Evolutionary conservation across 2,113 vertebrate species (phyloP).

Genomic region (Solenodon paradoxus): DNA sequence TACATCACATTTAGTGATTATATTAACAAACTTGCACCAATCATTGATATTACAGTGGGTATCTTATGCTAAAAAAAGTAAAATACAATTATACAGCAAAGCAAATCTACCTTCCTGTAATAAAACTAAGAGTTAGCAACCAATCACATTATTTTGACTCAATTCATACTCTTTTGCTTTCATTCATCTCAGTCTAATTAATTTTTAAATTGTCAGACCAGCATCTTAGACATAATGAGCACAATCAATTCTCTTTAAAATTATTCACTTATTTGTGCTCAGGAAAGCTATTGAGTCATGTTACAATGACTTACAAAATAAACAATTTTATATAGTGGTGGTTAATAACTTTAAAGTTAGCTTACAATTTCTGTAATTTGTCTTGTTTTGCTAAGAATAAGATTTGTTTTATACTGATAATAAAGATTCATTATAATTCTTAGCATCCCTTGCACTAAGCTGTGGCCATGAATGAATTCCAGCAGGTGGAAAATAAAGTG

Average conservation of each 20-base stretch:
- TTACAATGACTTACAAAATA: neutral
- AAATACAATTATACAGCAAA: neutral
- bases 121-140: neutral
- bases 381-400: neutral
- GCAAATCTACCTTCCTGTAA: neutral
- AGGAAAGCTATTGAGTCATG: neutral
- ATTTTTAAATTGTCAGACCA: neutral
- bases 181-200: neutral
- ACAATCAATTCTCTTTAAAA: neutral
- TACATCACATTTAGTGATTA: neutral
- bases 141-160: neutral
- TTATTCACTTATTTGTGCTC: neutral
- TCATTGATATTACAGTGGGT: neutral
- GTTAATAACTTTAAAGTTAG: neutral
- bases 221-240: neutral
- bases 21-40: neutral
- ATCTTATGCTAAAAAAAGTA: neutral
- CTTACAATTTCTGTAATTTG: neutral
- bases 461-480: neutral
- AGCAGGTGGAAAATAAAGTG: neutral
- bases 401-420: neutral
- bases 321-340: neutral
- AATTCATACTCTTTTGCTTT: neutral
- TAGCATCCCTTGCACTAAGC: neutral
- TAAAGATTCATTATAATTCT: neutral